Evolutionary conservation across 2,113 vertebrate genomes (phyloP), one percentile per base, ranked within the genome.

Genomic region (Caloenas nicobarica): DNA sequence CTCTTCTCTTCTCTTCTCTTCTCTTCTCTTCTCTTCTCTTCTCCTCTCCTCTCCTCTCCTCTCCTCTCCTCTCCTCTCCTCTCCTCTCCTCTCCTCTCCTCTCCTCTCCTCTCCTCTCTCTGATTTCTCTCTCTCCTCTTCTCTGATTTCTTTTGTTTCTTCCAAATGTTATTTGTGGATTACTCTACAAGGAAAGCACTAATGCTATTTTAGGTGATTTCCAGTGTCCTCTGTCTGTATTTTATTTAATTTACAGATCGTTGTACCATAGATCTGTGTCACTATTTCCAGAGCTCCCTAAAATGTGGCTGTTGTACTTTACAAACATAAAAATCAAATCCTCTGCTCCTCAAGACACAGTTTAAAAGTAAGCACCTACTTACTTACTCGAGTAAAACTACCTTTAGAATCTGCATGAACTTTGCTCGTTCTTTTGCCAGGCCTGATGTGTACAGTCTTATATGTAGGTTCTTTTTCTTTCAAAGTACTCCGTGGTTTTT

Each of bases 161-260:
- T 94, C 66, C 81, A 91, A 91, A 84, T 89, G 53, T 68, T 92
- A 77, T 87, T 92, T 93, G 70, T 87, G 44, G 36, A 71, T 87
- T 91, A 44, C 34, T 80, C 3, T 7, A 68, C 38, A 94, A 81
- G 26, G 94, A 85, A 86, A 79, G 14, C 29, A 72, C 22, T 79
- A 93, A 91, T 83, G 34, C 6, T 86, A 34, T 89, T 92, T 89
- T 86, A 88, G 77, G 66, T 50, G 65, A 86, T 91, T 95, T 92
- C 44, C 66, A 89, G 44, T 82, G 44, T 93, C 50, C 15, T 81
- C 56, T 66, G 70, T 70, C 62, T 64, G 10, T 82, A 70, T 89
- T 91, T 91, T 68, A 64, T 91, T 91, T 83, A 69, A 68, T 94
- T 90, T 93, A 83, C 21, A 81, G 48, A 69, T 84, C 57, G 56